Evolutionary conservation across 2,113 vertebrate genomes (phyloP).

Genomic region (Nansenia antarctica): DNA sequence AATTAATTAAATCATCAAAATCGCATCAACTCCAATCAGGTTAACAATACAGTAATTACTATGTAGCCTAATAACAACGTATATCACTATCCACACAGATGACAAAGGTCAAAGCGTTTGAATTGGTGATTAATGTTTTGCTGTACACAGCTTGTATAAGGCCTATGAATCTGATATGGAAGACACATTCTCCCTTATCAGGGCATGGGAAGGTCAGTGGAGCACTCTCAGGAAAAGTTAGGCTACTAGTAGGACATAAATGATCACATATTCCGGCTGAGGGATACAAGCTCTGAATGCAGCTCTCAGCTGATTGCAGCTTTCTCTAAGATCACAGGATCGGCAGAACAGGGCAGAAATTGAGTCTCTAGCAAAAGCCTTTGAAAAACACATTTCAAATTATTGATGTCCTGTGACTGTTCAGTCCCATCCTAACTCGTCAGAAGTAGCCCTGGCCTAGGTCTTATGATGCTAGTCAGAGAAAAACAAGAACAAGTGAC

Average conservation of each 20-base stretch:
- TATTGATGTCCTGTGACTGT: background rate
- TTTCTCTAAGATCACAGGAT: no score
- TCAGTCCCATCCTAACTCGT: background rate
- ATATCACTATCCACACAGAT: no score
- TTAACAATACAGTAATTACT: no score
- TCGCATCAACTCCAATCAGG: background rate
- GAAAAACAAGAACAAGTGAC: no score
- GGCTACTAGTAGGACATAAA: background rate
- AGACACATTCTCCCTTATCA: background rate
- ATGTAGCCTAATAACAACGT: no score
- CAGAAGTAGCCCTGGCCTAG: no score
- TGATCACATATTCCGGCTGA: background rate
- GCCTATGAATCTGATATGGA: background rate
- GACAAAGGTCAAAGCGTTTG: no score
- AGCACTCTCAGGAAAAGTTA: background rate
- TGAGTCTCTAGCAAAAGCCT: background rate
- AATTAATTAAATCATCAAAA: background rate
- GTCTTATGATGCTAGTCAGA: background rate
- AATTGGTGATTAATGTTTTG: no score
- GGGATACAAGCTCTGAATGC: no score
- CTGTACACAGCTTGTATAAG: no score
- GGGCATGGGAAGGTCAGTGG: background rate
- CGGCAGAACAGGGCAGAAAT: no score
- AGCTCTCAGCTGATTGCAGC: no score
- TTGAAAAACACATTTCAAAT: background rate